Conservation (phyloP, 2,888 invertebrate genomes). For the Campoletis raptor region DNA sequence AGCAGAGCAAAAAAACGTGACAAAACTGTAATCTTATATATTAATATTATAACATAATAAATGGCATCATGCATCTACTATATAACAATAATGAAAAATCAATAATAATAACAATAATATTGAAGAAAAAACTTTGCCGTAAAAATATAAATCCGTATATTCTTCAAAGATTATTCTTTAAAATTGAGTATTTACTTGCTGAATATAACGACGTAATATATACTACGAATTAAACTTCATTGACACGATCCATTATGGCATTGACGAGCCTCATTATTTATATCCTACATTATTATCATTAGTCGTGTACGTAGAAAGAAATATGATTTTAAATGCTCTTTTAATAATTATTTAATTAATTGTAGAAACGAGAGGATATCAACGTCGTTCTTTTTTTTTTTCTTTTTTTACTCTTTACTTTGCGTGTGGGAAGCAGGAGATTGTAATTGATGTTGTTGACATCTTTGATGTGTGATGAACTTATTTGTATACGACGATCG, state of each 20-base stretch:
- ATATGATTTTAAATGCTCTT: constrained; percentile 61
- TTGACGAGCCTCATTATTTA: constrained; percentile 33
- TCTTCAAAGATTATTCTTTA: constrained; percentile 66
- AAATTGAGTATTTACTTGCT: constrained; percentile 39
- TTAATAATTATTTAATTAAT: constrained; percentile 40
- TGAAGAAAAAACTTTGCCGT: constrained; percentile 16
- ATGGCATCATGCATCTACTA: constrained; percentile 44
- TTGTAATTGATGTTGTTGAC: constrained; percentile 9
- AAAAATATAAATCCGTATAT: constrained; percentile 61
- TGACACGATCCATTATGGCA: constrained; percentile 51
- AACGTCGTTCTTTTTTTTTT: not conserved
- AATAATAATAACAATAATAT: constrained; percentile 11
- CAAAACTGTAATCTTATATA: constrained; percentile 73
- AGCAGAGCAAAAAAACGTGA: constrained; percentile 37
- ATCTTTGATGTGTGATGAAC: constrained; percentile 1
- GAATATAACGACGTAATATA: constrained; percentile 57
- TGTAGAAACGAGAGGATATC: constrained; percentile 31
- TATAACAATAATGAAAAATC: constrained; percentile 42
- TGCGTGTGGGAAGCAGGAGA: not conserved
- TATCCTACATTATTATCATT: constrained; percentile 54
- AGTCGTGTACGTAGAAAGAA: constrained; percentile 52
- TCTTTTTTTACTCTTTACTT: constrained; percentile 16
- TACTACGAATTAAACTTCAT: constrained; percentile 54
- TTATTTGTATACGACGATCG: constrained; percentile 28
- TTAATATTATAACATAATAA: constrained; percentile 62